Percentiles rank a stretch among this genome's conserved stretches.
phyloP scores from a whole-genome alignment of 1,140 invertebrate genomes.

The Venustaconcha ellipsiformis region DNA sequence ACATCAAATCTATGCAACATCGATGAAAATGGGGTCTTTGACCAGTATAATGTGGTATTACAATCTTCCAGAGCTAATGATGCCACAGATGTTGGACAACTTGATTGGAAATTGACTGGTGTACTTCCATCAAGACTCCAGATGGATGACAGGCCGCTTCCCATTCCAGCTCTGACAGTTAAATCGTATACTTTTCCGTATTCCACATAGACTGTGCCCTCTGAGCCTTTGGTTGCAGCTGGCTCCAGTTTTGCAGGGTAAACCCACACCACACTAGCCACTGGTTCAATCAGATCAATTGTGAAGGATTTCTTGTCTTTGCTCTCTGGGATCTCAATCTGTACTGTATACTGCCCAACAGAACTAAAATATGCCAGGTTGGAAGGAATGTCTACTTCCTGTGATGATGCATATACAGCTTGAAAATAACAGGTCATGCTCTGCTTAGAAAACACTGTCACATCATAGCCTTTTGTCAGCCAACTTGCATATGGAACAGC shows the following conservation, averaged over 20 bases:
- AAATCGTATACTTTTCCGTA: conserved; percentile 13
- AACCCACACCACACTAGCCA: conserved; percentile 32
- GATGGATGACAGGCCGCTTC: conserved; percentile 21
- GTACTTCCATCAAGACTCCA: conserved; percentile 28
- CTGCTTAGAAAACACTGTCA: neutral
- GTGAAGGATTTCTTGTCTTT: conserved; percentile 1
- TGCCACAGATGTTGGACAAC: conserved; percentile 20
- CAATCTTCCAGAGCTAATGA: conserved; percentile 7
- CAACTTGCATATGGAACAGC: neutral
- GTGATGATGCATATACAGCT: conserved; percentile 3
- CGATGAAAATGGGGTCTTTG: conserved; percentile 33
- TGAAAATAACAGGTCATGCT: conserved; percentile 19
- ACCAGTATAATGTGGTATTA: conserved; percentile 23
- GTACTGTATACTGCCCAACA: conserved; percentile 13
- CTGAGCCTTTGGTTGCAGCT: neutral
- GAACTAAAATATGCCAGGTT: conserved; percentile 2
- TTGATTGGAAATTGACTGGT: conserved; percentile 2
- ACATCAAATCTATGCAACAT: conserved; percentile 18
- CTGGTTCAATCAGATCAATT: conserved; percentile 6
- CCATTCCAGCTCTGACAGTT: conserved; percentile 27
- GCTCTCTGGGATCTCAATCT: neutral
- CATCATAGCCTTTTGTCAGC: neutral
- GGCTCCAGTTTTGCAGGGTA: conserved; percentile 22
- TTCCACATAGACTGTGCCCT: conserved; percentile 33
- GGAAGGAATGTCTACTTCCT: neutral